Conservation (phyloP, 2,888 invertebrate species). For the Apomyelois bistriatella region DNA sequence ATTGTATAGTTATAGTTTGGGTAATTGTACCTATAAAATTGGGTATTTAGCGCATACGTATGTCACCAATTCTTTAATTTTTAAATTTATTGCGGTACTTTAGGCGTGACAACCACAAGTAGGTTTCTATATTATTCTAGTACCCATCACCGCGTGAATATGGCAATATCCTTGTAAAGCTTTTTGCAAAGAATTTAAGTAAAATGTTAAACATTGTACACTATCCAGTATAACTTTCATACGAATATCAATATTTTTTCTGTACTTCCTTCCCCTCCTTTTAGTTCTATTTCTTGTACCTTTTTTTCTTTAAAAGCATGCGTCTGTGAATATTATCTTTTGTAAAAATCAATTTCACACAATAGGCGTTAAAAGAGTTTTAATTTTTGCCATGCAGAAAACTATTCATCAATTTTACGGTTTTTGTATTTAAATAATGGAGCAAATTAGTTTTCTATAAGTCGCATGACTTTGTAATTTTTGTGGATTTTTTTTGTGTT, state of each 20-base stretch:
- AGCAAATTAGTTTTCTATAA: conserved; percentile 24
- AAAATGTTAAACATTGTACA: conserved; percentile 14
- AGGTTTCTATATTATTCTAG: conserved; percentile 1
- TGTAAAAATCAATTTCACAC: conserved; percentile 46
- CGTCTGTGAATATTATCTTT: conserved; percentile 42
- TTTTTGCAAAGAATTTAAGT: conserved; percentile 13
- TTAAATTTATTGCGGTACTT: conserved; percentile 34
- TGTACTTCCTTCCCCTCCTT: conserved; percentile 13
- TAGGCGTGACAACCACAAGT: conserved; percentile 22
- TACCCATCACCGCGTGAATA: not conserved
- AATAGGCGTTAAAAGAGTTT: conserved; percentile 51
- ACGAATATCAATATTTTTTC: conserved; percentile 15
- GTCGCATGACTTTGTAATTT: conserved; percentile 10
- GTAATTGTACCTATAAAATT: conserved; percentile 43
- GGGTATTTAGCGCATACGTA: conserved; percentile 38
- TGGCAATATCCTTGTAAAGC: not conserved
- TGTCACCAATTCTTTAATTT: conserved; percentile 47
- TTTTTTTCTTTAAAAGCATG: conserved; percentile 23
- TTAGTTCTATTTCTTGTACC: not conserved
- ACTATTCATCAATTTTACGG: conserved; percentile 43
- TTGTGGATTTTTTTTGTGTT: not conserved
- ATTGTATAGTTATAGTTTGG: conserved; percentile 46
- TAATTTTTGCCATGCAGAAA: conserved; percentile 33
- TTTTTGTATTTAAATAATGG: conserved; percentile 33
- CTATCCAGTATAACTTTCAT: not conserved